phyloP scores from a whole-genome alignment of 2,888 invertebrate genomes.

The Phoronis australis region DNA sequence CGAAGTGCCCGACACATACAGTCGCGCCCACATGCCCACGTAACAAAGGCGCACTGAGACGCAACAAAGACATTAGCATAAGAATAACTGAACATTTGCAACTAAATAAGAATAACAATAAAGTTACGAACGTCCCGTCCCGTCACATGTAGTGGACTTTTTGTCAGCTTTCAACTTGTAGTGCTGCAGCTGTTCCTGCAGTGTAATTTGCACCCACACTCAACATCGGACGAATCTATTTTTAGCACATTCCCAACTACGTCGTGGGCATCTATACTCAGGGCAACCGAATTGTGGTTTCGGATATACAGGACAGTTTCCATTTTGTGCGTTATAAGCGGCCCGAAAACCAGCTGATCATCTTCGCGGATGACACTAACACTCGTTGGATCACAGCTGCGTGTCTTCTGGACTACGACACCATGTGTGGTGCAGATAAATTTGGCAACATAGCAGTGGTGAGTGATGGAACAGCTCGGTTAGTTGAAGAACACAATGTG shows the following conservation, averaged over 20 bases:
- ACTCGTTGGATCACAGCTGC: conserved; percentile 94
- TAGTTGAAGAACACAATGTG: not conserved
- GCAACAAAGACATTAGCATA: too few relatives aligned
- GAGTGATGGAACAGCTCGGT: conserved; percentile 46
- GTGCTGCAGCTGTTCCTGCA: too few relatives aligned
- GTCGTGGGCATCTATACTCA: conserved; percentile 90
- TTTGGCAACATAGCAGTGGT: conserved; percentile 94
- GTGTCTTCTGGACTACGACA: conserved; percentile 89
- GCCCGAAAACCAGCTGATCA: conserved; percentile 92
- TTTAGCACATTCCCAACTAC: conserved; percentile 86
- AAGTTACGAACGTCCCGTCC: too few relatives aligned
- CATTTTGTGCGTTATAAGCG: conserved; percentile 92
- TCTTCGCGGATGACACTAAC: conserved; percentile 97
- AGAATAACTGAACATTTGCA: too few relatives aligned
- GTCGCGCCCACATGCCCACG: too few relatives aligned
- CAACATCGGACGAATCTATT: too few relatives aligned
- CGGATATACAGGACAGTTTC: conserved; percentile 88
- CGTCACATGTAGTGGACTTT: too few relatives aligned
- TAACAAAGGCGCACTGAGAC: too few relatives aligned
- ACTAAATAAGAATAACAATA: too few relatives aligned
- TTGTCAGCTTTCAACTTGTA: too few relatives aligned
- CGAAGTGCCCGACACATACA: too few relatives aligned
- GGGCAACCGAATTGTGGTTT: conserved; percentile 89
- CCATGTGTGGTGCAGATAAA: conserved; percentile 93
- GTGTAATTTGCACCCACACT: too few relatives aligned